These are phyloP conservation scores for Gymnogyps californianus DNA, from an alignment of 2,113 vertebrate species.

Conservation along the genomic window DNA sequence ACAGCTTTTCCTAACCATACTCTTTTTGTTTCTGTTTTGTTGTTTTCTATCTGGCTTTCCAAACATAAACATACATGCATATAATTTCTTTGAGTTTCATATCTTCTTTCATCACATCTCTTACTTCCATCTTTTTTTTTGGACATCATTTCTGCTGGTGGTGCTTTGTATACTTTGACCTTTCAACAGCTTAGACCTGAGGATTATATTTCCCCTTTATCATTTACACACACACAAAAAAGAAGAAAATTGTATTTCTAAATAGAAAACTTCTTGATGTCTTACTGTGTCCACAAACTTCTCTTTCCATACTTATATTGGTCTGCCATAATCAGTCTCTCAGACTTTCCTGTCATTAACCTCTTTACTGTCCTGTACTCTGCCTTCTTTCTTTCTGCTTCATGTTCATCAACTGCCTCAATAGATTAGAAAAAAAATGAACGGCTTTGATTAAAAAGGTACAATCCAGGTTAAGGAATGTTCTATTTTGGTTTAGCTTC, in stretches of 20 bases:
- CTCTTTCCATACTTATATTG: background rate
- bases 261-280: background rate
- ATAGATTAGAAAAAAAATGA: background rate
- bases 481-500: background rate
- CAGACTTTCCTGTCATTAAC: background rate
- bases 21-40: background rate
- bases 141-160: background rate
- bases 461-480: background rate
- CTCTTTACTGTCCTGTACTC: background rate
- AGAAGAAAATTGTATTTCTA: background rate
- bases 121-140: background rate
- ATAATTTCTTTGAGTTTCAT: background rate
- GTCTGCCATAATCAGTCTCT: background rate
- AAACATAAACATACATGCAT: background rate
- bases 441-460: background rate
- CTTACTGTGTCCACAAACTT: background rate
- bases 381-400: background rate
- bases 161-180: background rate
- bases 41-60: background rate
- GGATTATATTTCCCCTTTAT: background rate
- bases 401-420: background rate
- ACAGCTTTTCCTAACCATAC: background rate
- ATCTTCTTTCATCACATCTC: background rate
- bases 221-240: background rate
- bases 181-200: background rate